Base-by-base conservation (phyloP, 1,140 invertebrate genomes). In the Eciton burchellii region DNA sequence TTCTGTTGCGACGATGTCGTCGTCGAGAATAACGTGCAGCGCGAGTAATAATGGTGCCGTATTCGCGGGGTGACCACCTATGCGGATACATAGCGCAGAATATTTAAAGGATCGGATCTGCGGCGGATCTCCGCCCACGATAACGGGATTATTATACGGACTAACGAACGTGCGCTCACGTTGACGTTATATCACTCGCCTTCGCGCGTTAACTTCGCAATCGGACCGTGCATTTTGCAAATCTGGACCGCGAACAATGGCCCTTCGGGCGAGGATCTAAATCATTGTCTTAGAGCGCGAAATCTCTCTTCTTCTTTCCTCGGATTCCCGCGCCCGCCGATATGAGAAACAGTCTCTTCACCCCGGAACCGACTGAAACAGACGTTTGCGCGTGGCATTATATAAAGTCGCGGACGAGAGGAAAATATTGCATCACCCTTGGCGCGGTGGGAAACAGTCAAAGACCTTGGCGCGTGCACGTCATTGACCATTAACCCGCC, bases 61-160 rank as follows among this genome's bases (percentile, higher is more conserved):
- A 62, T 59, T 41, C 43, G n/a, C 41, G 66, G 16, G 47, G 24
- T 72, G 19, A 21, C 54, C 65, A 81, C 54, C 54, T n/a, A n/a
- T n/a, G n/a, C n/a, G n/a, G n/a, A n/a, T n/a, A 81, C 43, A 66
- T 81, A 81, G 29, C 47, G 35, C 60, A 70, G 77, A 26, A 60
- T 81, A 81, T 72, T 81, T 72, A 72, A 81, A 72, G 26, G 66
- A 72, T 77, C 47, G 49, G 43, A 81, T 72, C 76, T 14, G n/a
- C n/a, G 49, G 43, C 45, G 19, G 45, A 52, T 54, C 73, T 24
- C 8, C 62, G 74, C 74, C 74, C 35, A 77, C 74, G 49, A 16
- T 1, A 41, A 16, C 29, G 29, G n/a, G 19, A 65, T 52, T 66
- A 66, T 66, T 52, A 35, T 41, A 35, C 62, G 74, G 47, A 77